Evolutionary conservation across 2,888 invertebrate genomes (phyloP), one percentile per base, ranked within the genome.

Genomic region (Ligdia adustata): DNA sequence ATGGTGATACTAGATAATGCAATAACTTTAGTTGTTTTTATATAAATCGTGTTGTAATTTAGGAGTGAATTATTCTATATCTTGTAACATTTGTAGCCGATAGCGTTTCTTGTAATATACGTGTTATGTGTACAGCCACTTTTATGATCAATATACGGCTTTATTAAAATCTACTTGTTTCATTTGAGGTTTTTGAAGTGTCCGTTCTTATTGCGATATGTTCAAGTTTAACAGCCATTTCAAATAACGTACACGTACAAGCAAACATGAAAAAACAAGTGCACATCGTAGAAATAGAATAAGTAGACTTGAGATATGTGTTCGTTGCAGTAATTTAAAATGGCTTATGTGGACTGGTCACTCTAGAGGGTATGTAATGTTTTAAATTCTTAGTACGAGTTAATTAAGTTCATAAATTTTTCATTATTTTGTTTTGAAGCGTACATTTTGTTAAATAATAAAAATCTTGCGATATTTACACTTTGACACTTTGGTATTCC

Each of bases 1-100:
- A 74, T 73, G 81, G 83, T 83, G 85, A 83, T 85, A 85, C 76
- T 84, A 84, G 86, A 72, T 82, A 75, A 71, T 75, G 75, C 70
- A 71, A 72, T 75, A 70, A 72, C 67, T 72, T 67, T 72, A 67
- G 65, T 69, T 67, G 68, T 67, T 71, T 69, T 70, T 69, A 64
- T 64, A 52, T 70, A 73, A 72, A n/a, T 22, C 64, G 66, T 77
- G 80, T 78, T 79, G 73, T 75, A 75, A 60, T 51, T 75, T 77
- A 77, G 75, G 71, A 69, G 69, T 72, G 75, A 65, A 70, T 69
- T 74, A 72, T 65, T 58, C 54, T 54, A 7, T 22, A 22, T n/a
- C 13, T 57, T 47, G 9, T 33, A 31, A 45, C 34, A 52, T 34
- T 45, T 63, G 48, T 73, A 75, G 74, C 62, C 48, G 37, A 62